A percentile compares a stretch with the other conserved stretches of the same genome.
Evolutionary conservation across 2,113 vertebrate species (phyloP).

Genomic region (Anolis carolinensis): DNA sequence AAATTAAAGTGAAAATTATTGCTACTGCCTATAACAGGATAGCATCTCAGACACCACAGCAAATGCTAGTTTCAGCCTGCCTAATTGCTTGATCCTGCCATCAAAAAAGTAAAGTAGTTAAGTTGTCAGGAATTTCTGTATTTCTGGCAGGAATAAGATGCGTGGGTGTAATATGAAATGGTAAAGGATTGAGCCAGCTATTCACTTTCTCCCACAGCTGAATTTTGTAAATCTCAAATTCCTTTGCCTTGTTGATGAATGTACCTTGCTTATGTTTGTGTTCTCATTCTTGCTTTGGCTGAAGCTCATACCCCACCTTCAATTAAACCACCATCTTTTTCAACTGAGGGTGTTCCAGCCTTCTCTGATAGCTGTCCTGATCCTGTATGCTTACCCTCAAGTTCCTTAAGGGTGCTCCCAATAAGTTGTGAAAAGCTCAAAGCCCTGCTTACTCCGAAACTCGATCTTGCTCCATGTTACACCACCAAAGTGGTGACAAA

Average conservation of each 20-base stretch:
- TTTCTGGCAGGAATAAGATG: neutral
- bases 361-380: no score
- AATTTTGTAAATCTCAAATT: neutral
- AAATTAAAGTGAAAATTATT: slow-evolving; percentile 20
- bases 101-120: neutral
- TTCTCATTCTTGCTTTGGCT: no score
- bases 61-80: neutral
- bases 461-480: no score
- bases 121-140: neutral
- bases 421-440: no score
- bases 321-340: no score
- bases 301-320: no score
- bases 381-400: no score
- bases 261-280: no score
- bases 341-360: no score
- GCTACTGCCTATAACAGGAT: neutral
- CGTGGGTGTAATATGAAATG: neutral
- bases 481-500: no score
- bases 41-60: neutral
- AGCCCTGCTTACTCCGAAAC: no score
- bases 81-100: neutral
- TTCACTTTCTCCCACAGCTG: neutral
- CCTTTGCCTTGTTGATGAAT: neutral
- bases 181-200: neutral
- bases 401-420: no score